phyloP scores from a whole-genome alignment of 2,888 invertebrate genomes.

The Drosophila mettleri region DNA sequence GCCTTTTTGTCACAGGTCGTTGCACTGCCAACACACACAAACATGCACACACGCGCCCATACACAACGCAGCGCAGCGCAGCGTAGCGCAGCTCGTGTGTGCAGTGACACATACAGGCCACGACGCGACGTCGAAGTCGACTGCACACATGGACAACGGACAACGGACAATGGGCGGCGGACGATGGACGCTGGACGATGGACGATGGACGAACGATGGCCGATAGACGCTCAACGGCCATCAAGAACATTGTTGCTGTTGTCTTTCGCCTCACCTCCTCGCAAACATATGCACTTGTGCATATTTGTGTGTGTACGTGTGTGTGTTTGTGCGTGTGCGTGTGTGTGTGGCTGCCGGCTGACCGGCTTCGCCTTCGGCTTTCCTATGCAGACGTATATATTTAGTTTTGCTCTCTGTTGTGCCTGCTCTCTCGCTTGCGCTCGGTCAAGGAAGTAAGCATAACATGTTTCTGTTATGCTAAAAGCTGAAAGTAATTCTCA shows the following conservation, averaged over 20 bases:
- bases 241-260: conserved; percentile 54
- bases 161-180: conserved; percentile 37
- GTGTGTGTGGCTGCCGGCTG: conserved; percentile 46
- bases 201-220: conserved; percentile 55
- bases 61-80: conserved; percentile 19
- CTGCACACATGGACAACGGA: conserved; percentile 32
- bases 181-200: too few species aligned
- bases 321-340: background rate
- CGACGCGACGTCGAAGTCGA: conserved; percentile 27
- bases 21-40: conserved; percentile 62
- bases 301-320: background rate
- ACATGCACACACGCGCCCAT: conserved; percentile 7
- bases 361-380: conserved; percentile 54
- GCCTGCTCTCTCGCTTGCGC: conserved; percentile 3
- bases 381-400: conserved; percentile 55
- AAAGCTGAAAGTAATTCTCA: conserved; percentile 49
- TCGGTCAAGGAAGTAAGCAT: conserved; percentile 45
- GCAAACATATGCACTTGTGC: conserved; percentile 2
- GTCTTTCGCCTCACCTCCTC: conserved; percentile 16
- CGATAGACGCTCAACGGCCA: conserved; percentile 48
- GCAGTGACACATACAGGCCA: conserved; percentile 78
- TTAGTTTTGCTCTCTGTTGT: conserved; percentile 30
- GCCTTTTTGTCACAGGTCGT: conserved; percentile 78
- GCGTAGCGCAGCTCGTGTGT: conserved; percentile 55
- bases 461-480: conserved; percentile 61